These are phyloP conservation scores for Platyrinchus mystaceus DNA, from an alignment of 2,797 vertebrate genomes.

Conservation along the genomic window DNA sequence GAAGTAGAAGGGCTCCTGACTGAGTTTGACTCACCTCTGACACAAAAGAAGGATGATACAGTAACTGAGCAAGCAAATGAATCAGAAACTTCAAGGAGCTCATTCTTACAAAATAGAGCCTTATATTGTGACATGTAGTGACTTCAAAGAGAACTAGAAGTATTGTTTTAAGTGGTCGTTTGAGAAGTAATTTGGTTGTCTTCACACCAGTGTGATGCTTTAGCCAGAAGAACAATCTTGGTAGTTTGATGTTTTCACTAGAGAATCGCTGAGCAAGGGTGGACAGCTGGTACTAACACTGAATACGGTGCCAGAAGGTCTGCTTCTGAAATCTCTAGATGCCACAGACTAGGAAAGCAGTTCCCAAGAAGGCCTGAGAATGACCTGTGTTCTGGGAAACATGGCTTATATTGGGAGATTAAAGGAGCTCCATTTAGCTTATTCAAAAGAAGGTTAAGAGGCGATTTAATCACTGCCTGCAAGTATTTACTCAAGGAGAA, in stretches of 20 bases:
- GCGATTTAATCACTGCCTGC: background rate
- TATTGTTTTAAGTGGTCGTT: background rate
- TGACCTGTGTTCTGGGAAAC: background rate
- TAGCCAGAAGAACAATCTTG: background rate
- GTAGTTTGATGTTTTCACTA: background rate
- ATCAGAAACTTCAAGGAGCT: background rate
- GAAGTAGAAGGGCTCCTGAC: background rate
- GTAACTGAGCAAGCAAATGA: background rate
- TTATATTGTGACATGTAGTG: background rate
- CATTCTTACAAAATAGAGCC: background rate
- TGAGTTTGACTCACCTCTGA: background rate
- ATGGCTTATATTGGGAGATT: background rate
- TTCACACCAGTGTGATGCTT: background rate
- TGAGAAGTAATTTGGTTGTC: background rate
- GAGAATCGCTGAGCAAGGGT: background rate
- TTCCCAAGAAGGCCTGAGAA: background rate
- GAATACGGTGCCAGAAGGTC: background rate
- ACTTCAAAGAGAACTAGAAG: background rate
- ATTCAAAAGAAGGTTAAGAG: background rate
- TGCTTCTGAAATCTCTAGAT: background rate
- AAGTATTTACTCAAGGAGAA: slow-evolving; percentile 1
- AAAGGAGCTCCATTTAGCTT: slow-evolving; percentile 1
- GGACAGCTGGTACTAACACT: background rate
- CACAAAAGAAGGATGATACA: background rate
- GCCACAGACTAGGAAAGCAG: background rate